Percentiles rank a stretch among this genome's conserved stretches.
Evolutionary conservation across 2,888 invertebrate species (phyloP).

Genomic region (Campopleginae sp.): DNA sequence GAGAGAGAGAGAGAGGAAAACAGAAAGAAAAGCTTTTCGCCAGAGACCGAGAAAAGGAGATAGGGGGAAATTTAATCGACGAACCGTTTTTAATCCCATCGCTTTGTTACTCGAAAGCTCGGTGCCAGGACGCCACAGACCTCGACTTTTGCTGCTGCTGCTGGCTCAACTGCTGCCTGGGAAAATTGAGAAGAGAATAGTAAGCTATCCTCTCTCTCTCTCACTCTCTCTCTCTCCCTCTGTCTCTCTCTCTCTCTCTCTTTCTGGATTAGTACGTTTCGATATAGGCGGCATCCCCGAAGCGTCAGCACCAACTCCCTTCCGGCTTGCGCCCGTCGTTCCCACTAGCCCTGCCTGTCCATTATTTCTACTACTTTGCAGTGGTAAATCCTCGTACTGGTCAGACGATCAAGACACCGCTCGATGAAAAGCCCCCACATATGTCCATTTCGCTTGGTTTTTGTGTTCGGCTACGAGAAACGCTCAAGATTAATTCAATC

Average conservation of each 20-base stretch:
- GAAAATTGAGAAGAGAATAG: constrained; percentile 54
- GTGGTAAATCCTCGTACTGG: constrained; percentile 41
- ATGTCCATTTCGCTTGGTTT: constrained; percentile 2
- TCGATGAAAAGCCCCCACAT: constrained; percentile 29
- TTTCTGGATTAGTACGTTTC: constrained; percentile 27
- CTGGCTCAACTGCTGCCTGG: constrained; percentile 39
- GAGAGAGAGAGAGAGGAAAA: constrained; percentile 17
- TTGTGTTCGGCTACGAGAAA: not conserved
- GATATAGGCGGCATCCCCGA: constrained; percentile 22
- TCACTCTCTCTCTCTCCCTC: not conserved
- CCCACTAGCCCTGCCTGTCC: constrained; percentile 14
- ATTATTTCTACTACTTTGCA: constrained; percentile 41
- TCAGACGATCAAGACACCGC: constrained; percentile 10
- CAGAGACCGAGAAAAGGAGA: constrained; percentile 33
- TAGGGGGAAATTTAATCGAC: constrained; percentile 59
- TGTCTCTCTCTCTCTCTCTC: constrained; percentile 9
- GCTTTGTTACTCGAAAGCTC: constrained; percentile 58
- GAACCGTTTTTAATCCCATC: constrained; percentile 65
- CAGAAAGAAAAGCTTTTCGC: constrained; percentile 16
- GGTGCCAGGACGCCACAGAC: constrained; percentile 43
- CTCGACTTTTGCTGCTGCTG: constrained; percentile 49
- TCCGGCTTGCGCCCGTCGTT: constrained; percentile 11
- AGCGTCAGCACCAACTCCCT: constrained; percentile 17
- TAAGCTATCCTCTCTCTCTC: constrained; percentile 23
- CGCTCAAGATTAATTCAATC: not conserved